Evolutionary conservation across 2,797 vertebrate genomes (phyloP), one percentile per base, ranked within the genome.

Genomic region (Pangasius sanitwongsei): DNA sequence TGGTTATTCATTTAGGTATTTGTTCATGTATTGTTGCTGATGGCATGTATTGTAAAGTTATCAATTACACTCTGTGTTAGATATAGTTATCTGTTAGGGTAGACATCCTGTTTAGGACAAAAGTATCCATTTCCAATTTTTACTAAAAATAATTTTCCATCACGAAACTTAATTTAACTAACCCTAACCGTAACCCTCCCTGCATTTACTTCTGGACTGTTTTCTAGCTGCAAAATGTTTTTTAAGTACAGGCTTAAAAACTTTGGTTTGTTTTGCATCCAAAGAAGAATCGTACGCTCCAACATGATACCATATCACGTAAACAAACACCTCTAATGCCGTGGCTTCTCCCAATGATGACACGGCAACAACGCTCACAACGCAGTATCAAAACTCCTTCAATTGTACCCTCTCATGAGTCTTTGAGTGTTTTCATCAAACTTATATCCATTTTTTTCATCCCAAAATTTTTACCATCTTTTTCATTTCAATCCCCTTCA

Each of bases 21-120:
- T 63, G 53, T 75, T 87, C 31, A 83, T 31, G 67, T 57, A 20
- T 80, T 23, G 11, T 57, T 87, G 63, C 85, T 82, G 57, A 87
- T 74, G 31, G 5, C 44, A 41, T 41, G 41, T 41, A 41, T 41
- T 41, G 41, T 82, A 25, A 50, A 16, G 16, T 67, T 44, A 87
- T 41, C 70, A 67, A 6, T 67, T 63, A 70, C 61, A 44, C 5
- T 16, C 31, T 83, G 41, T 87, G 53, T 18, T 74, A 25, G 37
- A 48, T 44, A 4, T 15, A 16, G 41, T 34, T 50, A 16, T 78
- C 0, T 78, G 8, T 74, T 25, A 74, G 72, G 37, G 28, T 13
- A 25, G 23, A 41, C 6, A 72, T 23, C 7, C 37, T 72, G 44
- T 77, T 48, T n/a, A 48, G 37, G 37, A 50, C 44, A 6, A 6